Base-by-base conservation (phyloP, 1,140 invertebrate genomes). In the Papilio dardanus region DNA sequence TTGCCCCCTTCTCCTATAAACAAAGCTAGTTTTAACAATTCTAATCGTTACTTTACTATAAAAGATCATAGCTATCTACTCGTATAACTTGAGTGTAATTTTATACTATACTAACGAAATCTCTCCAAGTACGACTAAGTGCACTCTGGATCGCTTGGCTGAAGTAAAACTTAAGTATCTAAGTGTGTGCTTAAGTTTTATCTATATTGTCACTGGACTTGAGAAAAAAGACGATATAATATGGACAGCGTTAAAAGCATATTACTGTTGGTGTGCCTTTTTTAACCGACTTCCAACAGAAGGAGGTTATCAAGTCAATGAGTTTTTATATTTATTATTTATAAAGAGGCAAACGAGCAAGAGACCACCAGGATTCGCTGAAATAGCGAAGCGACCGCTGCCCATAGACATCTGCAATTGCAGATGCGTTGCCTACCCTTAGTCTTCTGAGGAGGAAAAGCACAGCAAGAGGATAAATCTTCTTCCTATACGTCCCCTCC, bases 151-250 rank as follows among this genome's bases (percentile, higher is more conserved):
- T 37, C 35, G n/a, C n/a, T 37, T 2, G 6, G n/a, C 42, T 46
- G 42, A n/a, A 46, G 42, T 46, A 46, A 46, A 46, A 46, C 42
- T 46, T 46, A 19, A 46, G 42, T n/a, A 46, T 46, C 42, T 46
- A n/a, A 46, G 42, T 46, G 42, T 46, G 42, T 46, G 19, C 42
- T 46, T 46, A 46, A 46, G 42, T 46, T 46, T 46, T 46, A 46
- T 46, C 42, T 46, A 46, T 46, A 46, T 46, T 46, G 42, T 46
- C 65, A 30, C 28, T 28, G 65, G 35, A 35, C 33, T 67, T 16
- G 35, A 33, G 14, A 67, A 67, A 31, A 30, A 28, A 31, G 28
- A 30, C 33, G 33, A 67, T 67, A 67, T 24, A 33, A 24, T 67
- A 33, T 31, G 16, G n/a, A 14, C 12, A 46, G 16, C 16, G 16